These are phyloP conservation scores for Indri indri DNA, from an alignment of 2,113 vertebrate species.

Conservation along the genomic window DNA sequence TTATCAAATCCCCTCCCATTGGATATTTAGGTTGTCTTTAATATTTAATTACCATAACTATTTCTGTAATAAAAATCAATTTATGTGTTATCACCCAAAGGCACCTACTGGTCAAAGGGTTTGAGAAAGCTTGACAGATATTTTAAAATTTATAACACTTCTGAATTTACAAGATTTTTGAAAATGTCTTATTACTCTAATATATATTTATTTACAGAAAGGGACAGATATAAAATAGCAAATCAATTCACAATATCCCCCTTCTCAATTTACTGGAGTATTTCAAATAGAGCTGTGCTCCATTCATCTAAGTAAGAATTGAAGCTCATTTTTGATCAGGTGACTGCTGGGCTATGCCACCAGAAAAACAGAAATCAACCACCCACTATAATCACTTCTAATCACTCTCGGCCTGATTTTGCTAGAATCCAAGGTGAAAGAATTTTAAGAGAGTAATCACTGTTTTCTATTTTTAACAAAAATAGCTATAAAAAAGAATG, in stretches of 20 bases:
- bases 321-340: neutral
- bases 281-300: neutral
- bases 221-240: neutral
- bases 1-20: neutral
- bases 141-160: neutral
- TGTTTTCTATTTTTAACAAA: neutral
- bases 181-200: neutral
- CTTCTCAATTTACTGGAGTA: neutral
- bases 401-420: neutral
- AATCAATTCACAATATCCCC: neutral
- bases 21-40: neutral
- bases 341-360: neutral
- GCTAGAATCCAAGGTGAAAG: neutral
- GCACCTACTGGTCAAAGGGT: neutral
- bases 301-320: neutral
- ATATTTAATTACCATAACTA: neutral
- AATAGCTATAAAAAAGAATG: neutral
- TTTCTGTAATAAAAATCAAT: neutral
- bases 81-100: neutral
- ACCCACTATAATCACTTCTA: neutral
- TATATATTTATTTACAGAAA: neutral
- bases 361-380: neutral
- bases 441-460: neutral
- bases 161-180: neutral
- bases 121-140: neutral